These are phyloP conservation scores for Drosophila limbata DNA, from an alignment of 2,888 invertebrate species.

Conservation along the genomic window DNA sequence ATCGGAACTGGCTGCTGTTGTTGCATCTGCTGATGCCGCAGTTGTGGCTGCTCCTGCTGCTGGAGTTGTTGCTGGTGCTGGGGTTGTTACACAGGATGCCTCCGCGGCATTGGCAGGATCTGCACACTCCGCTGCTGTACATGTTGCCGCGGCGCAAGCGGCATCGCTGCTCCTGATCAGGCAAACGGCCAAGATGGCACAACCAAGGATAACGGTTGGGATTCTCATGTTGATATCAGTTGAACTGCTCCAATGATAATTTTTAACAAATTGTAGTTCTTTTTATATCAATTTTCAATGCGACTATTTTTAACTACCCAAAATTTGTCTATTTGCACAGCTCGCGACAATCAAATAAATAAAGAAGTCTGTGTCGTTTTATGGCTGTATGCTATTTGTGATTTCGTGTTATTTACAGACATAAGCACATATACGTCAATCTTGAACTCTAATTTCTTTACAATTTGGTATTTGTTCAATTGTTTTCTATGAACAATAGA, in stretches of 20 bases:
- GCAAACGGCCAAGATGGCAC: slow-evolving; percentile 10
- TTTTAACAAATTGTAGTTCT: not conserved
- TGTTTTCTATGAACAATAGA: not conserved
- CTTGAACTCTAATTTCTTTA: not conserved
- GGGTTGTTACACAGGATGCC: slow-evolving; percentile 1
- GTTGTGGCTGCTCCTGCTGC: not conserved
- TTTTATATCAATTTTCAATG: slow-evolving; percentile 11
- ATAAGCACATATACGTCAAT: not conserved
- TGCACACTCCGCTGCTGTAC: slow-evolving; percentile 1
- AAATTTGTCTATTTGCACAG: slow-evolving; percentile 1
- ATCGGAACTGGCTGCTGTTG: not conserved
- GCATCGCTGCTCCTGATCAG: slow-evolving; percentile 5
- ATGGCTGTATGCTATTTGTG: not conserved
- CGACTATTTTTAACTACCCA: not conserved
- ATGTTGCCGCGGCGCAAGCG: not conserved
- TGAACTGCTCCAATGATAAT: slow-evolving; percentile 14
- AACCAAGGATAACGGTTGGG: slow-evolving; percentile 9
- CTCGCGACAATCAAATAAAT: not conserved
- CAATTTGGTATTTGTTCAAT: not conserved
- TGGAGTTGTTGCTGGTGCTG: not conserved
- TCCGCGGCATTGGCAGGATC: not conserved
- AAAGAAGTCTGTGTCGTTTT: not conserved
- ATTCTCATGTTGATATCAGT: slow-evolving; percentile 27
- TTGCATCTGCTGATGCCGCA: not conserved
- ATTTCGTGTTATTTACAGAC: not conserved